Percentiles rank a stretch among this genome's conserved stretches.
Evolutionary conservation across 2,888 invertebrate species (phyloP).

Genomic region (Hirtodrosophila alboralis): DNA sequence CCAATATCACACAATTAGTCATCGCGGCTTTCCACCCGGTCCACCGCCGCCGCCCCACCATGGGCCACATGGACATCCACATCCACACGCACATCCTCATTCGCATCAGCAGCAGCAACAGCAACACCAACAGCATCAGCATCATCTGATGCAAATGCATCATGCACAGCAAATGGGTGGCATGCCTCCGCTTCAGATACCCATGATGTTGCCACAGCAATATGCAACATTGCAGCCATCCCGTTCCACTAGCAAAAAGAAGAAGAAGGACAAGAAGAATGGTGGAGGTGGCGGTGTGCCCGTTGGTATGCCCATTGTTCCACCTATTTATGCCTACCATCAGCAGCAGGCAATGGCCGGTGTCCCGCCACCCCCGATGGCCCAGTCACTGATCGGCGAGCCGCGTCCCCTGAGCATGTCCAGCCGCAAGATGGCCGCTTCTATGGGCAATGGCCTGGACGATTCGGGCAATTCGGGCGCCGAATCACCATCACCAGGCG

Average conservation of each 20-base stretch:
- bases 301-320: conserved; percentile 85
- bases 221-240: conserved; percentile 88
- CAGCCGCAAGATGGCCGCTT: conserved; percentile 88
- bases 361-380: conserved; percentile 81
- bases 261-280: conserved; percentile 84
- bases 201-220: conserved; percentile 86
- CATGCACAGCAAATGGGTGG: conserved; percentile 69
- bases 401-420: conserved; percentile 85
- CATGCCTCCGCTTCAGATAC: conserved; percentile 83
- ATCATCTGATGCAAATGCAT: conserved; percentile 65
- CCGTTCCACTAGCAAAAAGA: conserved; percentile 86
- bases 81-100: conserved; percentile 18
- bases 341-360: conserved; percentile 69
- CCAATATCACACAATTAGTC: conserved; percentile 85
- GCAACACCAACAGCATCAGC: conserved; percentile 75
- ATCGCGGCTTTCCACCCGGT: conserved; percentile 83
- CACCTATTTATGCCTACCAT: conserved; percentile 85
- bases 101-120: conserved; percentile 60
- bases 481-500: conserved; percentile 86
- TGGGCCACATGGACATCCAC: conserved; percentile 14
- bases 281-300: conserved; percentile 81
- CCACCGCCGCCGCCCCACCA: conserved; percentile 81
- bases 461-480: conserved; percentile 85
- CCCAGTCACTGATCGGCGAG: conserved; percentile 87
- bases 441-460: conserved; percentile 87